Conservation (phyloP, 2,888 invertebrate species). For the Drosophila histrio region DNA sequence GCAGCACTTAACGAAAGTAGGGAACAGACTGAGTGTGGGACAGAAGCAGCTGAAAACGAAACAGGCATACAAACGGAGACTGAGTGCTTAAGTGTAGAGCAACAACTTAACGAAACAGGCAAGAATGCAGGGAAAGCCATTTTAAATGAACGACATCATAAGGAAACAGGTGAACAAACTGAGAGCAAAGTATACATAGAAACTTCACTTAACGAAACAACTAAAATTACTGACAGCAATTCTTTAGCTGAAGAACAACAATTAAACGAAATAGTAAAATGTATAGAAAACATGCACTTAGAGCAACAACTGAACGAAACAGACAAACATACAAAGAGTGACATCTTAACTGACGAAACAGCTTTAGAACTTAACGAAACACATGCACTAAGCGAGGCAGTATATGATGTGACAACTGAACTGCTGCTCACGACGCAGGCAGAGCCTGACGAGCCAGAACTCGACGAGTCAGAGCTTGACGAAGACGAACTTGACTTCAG, state of each 20-base stretch:
- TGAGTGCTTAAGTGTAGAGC: no score
- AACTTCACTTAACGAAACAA: neutral
- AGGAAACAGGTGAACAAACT: neutral
- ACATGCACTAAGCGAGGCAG: constrained; percentile 42
- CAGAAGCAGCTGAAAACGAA: neutral
- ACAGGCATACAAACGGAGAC: neutral
- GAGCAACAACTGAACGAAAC: neutral
- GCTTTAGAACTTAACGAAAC: constrained; percentile 38
- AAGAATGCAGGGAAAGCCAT: no score
- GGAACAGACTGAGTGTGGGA: neutral
- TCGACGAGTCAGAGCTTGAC: constrained; percentile 29
- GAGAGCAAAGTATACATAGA: neutral
- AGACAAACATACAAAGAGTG: neutral
- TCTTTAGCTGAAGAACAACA: neutral
- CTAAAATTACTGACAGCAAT: neutral
- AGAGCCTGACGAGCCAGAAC: neutral
- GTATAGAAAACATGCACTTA: no score
- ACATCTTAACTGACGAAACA: no score
- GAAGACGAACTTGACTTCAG: constrained; percentile 29
- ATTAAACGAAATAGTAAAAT: neutral
- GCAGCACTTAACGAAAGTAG: constrained; percentile 10
- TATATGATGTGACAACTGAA: constrained; percentile 48
- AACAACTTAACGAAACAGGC: neutral
- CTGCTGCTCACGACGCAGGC: constrained; percentile 21
- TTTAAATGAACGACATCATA: no score